Evolutionary conservation across 2,113 vertebrate genomes (phyloP).

Genomic region (Anthoscopus minutus): DNA sequence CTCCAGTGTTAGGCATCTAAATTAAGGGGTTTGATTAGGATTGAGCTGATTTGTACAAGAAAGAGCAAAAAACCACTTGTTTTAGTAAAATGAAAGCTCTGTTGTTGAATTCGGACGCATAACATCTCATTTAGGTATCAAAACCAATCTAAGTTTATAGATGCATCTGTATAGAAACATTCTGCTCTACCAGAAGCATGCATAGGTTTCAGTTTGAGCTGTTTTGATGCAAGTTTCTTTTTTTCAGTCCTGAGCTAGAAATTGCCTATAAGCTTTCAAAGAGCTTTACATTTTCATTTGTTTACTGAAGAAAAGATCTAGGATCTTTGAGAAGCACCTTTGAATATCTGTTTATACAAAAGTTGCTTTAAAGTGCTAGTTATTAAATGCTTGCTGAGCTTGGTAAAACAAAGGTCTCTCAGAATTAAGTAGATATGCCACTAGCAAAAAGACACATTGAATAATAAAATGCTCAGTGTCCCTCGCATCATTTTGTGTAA

Average conservation of each 20-base stretch:
- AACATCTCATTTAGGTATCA: neutral
- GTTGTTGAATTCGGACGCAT: neutral
- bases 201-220: neutral
- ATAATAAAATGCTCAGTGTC: conserved; percentile 60
- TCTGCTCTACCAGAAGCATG: neutral
- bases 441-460: conserved; percentile 62
- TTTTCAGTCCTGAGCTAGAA: neutral
- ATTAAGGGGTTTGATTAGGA: neutral
- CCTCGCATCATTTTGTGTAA: conserved; percentile 30
- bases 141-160: neutral
- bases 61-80: neutral
- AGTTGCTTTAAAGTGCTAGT: conserved; percentile 20
- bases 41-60: neutral
- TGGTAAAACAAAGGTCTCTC: conserved; percentile 53
- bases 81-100: neutral
- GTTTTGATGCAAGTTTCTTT: neutral
- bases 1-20: neutral
- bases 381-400: conserved; percentile 62
- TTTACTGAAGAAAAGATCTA: conserved; percentile 20
- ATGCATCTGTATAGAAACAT: neutral
- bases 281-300: neutral
- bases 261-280: neutral
- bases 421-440: conserved; percentile 56
- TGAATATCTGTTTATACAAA: conserved; percentile 56
- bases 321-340: conserved; percentile 28